Base-by-base conservation (phyloP, 1,140 invertebrate species). In the Atopsyche davidsoni region DNA sequence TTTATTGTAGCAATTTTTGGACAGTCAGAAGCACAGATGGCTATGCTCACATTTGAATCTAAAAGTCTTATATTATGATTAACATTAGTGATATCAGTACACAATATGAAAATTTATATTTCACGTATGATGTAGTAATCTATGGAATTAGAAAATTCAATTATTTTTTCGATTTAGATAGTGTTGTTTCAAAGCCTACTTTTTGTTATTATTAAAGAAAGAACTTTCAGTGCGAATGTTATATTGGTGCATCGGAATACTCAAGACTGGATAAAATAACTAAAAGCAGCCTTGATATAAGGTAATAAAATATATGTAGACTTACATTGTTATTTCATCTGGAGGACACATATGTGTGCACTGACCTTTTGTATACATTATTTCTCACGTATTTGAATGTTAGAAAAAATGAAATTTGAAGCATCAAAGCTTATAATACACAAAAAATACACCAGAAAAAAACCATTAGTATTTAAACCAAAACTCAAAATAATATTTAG, bases 301-400 rank as follows among this genome's bases (percentile, higher is more conserved):
- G 24, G 6, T 7, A 28, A 28, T 28, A 7, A 28, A 7, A 28
- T 28, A 28, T 28, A n/a, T 28, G 24, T 28, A 7, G 32, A 42
- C 42, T 25, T 18, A 54, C 53, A 55, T 31, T 24, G 25, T 31
- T 23, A 49, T 46, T 55, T 55, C 53, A 18, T 32, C 16, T 7
- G 10, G 7, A 23, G 53, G 53, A 46, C 53, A 55, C 53, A 55
- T 55, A 32, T 49, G 16, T 16, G 41, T 17, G 19, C 53, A 55
- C 14, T 34, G n/a, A 14, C 53, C 53, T 35, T 35, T 46, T 2
- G 43, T 46, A 35, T n/a, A 18, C 43, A 46, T 46, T n/a, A n/a
- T n/a, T n/a, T n/a, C n/a, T n/a, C n/a, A n/a, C n/a, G n/a, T n/a
- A n/a, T n/a, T n/a, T n/a, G n/a, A n/a, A n/a, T n/a, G n/a, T n/a